Conservation (phyloP, 2,797 vertebrate species). For the Erpetoichthys calabaricus region DNA sequence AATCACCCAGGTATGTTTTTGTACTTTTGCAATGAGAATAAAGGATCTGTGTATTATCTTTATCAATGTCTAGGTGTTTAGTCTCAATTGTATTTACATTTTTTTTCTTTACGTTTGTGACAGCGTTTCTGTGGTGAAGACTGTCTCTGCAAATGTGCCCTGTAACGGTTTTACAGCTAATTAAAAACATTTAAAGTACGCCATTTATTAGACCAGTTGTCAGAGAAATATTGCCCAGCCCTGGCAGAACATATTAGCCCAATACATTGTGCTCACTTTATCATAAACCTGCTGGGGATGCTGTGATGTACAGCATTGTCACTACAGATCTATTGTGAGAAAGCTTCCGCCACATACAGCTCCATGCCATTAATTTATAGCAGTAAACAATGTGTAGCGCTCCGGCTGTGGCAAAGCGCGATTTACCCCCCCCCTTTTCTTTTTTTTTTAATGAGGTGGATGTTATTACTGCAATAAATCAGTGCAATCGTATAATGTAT, state of each 20-base stretch:
- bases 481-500: slow-evolving; percentile 96
- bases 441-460: slow-evolving; percentile 94
- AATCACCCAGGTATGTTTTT: too few relatives aligned
- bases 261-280: slow-evolving; percentile 73
- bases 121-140: not conserved
- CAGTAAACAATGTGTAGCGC: slow-evolving; percentile 84
- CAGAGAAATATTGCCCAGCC: slow-evolving; percentile 61
- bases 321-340: slow-evolving; percentile 72
- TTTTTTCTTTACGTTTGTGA: too few relatives aligned
- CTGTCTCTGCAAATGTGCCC: not conserved
- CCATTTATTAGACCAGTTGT: slow-evolving; percentile 72
- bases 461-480: slow-evolving; percentile 99
- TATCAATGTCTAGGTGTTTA: too few relatives aligned
- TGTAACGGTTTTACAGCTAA: slow-evolving; percentile 25
- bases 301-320: slow-evolving; percentile 81
- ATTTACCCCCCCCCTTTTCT: slow-evolving; percentile 50
- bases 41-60: too few relatives aligned
- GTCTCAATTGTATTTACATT: too few relatives aligned
- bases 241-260: slow-evolving; percentile 75
- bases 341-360: slow-evolving; percentile 61
- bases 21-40: too few relatives aligned
- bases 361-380: slow-evolving; percentile 84
- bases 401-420: slow-evolving; percentile 69
- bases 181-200: slow-evolving; percentile 42
- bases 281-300: slow-evolving; percentile 62